Evolutionary conservation across 2,113 vertebrate genomes (phyloP).

Genomic region (Charadrius vociferus): DNA sequence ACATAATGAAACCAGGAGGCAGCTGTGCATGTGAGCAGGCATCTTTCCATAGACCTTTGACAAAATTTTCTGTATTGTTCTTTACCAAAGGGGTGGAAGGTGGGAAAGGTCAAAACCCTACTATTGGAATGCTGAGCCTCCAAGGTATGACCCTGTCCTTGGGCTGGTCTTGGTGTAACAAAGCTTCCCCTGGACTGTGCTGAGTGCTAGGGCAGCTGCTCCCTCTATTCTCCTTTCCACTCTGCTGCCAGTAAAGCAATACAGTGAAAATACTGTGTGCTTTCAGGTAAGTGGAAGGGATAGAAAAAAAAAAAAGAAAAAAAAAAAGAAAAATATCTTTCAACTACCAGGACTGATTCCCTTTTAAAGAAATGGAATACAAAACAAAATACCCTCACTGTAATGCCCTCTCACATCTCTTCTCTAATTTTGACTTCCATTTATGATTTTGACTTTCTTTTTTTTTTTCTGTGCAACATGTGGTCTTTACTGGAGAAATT

Average conservation of each 20-base stretch:
- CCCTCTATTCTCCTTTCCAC: background rate
- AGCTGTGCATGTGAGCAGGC: background rate
- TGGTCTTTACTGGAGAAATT: background rate
- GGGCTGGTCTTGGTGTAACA: background rate
- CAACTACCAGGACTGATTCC: background rate
- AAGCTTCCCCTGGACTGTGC: background rate
- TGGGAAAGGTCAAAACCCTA: background rate
- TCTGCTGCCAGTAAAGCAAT: background rate
- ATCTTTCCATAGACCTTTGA: background rate
- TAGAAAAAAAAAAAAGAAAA: background rate
- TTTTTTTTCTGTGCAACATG: background rate
- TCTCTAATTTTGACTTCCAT: background rate
- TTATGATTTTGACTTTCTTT: background rate
- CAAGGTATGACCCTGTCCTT: background rate
- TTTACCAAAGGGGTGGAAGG: background rate
- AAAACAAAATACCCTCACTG: background rate
- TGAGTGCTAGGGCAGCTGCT: background rate
- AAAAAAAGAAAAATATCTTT: background rate
- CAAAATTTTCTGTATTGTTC: background rate
- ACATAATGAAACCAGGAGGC: background rate
- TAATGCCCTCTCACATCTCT: background rate
- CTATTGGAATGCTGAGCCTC: background rate
- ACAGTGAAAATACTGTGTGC: background rate
- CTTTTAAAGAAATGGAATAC: background rate
- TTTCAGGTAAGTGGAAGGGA: background rate